Evolutionary conservation across 2,797 vertebrate genomes (phyloP).

Genomic region (Ciconia nigra): DNA sequence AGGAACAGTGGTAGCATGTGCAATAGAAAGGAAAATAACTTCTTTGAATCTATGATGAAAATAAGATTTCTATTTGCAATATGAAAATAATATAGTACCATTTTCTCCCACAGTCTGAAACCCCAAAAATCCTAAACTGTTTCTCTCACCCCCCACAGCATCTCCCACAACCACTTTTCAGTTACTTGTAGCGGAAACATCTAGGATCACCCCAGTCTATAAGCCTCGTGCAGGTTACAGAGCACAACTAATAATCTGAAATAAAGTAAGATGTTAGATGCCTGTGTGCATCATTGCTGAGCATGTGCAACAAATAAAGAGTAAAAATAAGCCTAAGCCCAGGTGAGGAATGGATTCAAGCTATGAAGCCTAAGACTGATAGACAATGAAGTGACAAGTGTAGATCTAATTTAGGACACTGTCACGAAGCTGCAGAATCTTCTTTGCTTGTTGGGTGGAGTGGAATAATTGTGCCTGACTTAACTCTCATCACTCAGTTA

Average conservation of each 20-base stretch:
- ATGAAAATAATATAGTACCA: not conserved
- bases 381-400: constrained; percentile 17
- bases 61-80: not conserved
- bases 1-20: not conserved
- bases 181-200: not conserved
- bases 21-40: not conserved
- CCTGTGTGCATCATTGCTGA: not conserved
- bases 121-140: not conserved
- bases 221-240: not conserved
- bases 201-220: not conserved
- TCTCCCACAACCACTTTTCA: not conserved
- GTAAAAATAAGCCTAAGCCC: not conserved
- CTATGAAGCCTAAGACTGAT: not conserved
- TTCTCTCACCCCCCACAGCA: not conserved
- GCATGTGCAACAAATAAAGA: not conserved
- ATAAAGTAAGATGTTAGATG: not conserved
- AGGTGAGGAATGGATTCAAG: not conserved
- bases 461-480: constrained; percentile 27
- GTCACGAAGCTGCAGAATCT: constrained; percentile 8
- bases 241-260: not conserved
- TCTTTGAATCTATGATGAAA: not conserved
- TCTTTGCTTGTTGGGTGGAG: constrained; percentile 8
- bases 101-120: not conserved
- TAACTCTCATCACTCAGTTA: not conserved
- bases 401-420: not conserved